Evolutionary conservation across 2,113 vertebrate species (phyloP).

Genomic region (Aplodontia rufa): DNA sequence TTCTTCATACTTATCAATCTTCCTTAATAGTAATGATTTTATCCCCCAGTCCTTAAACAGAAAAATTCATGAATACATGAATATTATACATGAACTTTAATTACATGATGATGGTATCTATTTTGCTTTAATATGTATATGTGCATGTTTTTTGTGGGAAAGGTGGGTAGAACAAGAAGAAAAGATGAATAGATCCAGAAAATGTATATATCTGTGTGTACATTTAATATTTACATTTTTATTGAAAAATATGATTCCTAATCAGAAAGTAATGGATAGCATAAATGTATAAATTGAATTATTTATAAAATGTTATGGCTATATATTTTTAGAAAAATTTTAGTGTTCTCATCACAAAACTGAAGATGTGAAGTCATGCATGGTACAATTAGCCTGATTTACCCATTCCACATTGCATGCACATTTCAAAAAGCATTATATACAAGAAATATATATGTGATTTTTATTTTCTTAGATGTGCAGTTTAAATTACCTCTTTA

Average conservation of each 20-base stretch:
- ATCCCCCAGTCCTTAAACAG: conserved; percentile 11
- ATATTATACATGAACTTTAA: neutral
- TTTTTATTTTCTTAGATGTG: neutral
- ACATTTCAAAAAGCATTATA: neutral
- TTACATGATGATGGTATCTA: neutral
- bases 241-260: neutral
- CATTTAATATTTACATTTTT: neutral
- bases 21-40: conserved; percentile 64
- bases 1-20: conserved; percentile 60
- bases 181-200: neutral
- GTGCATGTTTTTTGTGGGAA: neutral
- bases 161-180: neutral
- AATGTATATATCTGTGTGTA: neutral
- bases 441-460: neutral
- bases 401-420: neutral
- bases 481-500: neutral
- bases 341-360: neutral
- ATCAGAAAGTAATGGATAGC: neutral
- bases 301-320: neutral
- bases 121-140: neutral
- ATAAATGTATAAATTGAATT: neutral
- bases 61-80: neutral
- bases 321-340: neutral
- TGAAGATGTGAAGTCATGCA: neutral
- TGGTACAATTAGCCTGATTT: neutral